Evolutionary conservation across 2,797 vertebrate species (phyloP).

Genomic region (Urophycis tenuis): DNA sequence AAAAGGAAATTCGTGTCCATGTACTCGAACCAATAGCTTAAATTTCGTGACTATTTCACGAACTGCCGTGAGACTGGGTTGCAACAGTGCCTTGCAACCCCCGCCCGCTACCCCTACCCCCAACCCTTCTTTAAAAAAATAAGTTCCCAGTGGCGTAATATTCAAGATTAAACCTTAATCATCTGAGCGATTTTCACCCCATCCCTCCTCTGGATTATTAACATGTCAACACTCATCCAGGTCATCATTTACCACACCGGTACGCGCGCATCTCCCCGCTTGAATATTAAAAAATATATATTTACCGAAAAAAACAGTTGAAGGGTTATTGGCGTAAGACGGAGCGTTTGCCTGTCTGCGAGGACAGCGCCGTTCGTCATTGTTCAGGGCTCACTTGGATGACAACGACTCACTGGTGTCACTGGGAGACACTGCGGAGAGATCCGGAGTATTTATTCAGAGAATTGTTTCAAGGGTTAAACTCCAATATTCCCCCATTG

Average conservation of each 20-base stretch:
- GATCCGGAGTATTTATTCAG: constrained; percentile 17
- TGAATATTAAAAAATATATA: constrained; percentile 20
- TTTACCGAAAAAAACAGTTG: constrained; percentile 27
- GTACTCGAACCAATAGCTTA: no score
- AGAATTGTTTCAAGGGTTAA: no score
- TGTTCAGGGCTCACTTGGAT: constrained; percentile 37
- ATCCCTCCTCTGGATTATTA: constrained; percentile 40
- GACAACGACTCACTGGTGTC: constrained; percentile 38
- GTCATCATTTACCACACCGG: constrained; percentile 41
- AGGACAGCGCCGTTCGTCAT: constrained; percentile 57
- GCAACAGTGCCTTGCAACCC: neutral
- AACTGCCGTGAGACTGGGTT: no score
- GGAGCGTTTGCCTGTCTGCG: constrained; percentile 47
- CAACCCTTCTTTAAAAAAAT: neutral
- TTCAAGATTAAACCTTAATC: constrained; percentile 53
- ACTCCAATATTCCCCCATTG: no score
- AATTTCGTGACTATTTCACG: no score
- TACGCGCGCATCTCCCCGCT: constrained; percentile 18
- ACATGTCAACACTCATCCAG: constrained; percentile 50
- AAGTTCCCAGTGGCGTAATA: constrained; percentile 30
- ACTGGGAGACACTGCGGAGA: constrained; percentile 6
- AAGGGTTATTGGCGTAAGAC: constrained; percentile 49
- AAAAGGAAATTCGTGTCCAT: no score
- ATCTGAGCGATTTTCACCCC: constrained; percentile 30
- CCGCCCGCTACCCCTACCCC: no score